phyloP scores from a whole-genome alignment of 2,888 invertebrate genomes.

The Drosophila mettleri region DNA sequence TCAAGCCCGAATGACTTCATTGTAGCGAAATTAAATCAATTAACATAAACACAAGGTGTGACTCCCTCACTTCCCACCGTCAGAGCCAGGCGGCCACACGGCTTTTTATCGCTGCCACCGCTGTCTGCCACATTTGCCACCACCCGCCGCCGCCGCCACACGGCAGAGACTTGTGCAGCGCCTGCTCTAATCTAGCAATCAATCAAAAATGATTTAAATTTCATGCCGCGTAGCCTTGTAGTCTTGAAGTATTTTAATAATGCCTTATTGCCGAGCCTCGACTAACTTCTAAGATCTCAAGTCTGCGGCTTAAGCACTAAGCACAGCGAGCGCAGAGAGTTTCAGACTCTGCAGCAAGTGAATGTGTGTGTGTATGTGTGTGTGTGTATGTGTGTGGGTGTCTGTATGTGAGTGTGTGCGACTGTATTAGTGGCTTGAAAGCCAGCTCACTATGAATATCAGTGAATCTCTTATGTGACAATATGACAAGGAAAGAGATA shows the following conservation, averaged over 20 bases:
- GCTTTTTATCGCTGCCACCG: constrained; percentile 51
- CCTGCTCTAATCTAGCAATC: constrained; percentile 77
- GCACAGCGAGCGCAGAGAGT: constrained; percentile 1
- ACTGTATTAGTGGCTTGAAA: neutral
- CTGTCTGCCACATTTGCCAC: constrained; percentile 19
- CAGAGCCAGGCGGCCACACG: neutral
- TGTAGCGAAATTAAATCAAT: constrained; percentile 78
- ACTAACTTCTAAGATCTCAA: constrained; percentile 4
- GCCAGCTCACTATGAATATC: neutral
- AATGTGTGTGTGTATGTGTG: neutral
- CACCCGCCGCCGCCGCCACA: too few relatives aligned
- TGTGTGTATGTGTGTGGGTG: too few relatives aligned
- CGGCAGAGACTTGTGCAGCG: constrained; percentile 1
- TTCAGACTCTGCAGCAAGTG: neutral
- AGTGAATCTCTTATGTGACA: neutral
- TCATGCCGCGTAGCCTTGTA: constrained; percentile 62
- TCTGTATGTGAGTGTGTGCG: too few relatives aligned
- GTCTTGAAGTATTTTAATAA: constrained; percentile 16
- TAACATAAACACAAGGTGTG: constrained; percentile 67
- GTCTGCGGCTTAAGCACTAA: constrained; percentile 7
- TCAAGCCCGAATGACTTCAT: constrained; percentile 67
- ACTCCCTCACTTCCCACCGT: constrained; percentile 22
- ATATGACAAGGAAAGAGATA: too few relatives aligned
- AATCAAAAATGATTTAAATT: constrained; percentile 83
- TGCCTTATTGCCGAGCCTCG: constrained; percentile 13